These are phyloP conservation scores for Darevskia mixta DNA, from an alignment of 2,797 vertebrate genomes.

Conservation along the genomic window DNA sequence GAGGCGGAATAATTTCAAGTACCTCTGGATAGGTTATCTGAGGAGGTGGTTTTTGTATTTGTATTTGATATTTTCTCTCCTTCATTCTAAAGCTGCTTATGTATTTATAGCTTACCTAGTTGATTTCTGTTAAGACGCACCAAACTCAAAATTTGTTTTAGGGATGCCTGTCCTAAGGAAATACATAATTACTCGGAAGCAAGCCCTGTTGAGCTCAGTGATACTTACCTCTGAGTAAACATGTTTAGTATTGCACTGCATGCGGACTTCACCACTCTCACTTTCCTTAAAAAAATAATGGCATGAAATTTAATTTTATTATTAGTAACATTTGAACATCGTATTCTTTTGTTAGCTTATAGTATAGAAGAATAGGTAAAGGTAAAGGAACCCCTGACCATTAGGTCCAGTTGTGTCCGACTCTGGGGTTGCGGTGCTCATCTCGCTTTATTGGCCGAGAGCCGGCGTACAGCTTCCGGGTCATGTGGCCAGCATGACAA, in stretches of 20 bases:
- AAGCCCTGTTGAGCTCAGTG: background rate
- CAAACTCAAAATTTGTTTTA: background rate
- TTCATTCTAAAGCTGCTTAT: background rate
- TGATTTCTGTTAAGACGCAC: background rate
- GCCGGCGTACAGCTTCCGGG: too few relatives aligned
- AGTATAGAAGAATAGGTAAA: background rate
- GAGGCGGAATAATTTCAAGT: background rate
- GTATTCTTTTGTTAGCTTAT: background rate
- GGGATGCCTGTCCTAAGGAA: slow-evolving; percentile 26
- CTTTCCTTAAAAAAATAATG: background rate
- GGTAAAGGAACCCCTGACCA: too few relatives aligned
- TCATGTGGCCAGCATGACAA: too few relatives aligned
- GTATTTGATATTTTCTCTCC: background rate
- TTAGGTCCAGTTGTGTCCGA: too few relatives aligned
- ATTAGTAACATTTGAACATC: background rate
- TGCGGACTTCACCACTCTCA: background rate
- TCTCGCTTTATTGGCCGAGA: too few relatives aligned
- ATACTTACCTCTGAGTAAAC: background rate
- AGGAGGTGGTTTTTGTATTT: slow-evolving; percentile 19
- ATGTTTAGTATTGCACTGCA: slow-evolving; percentile 11
- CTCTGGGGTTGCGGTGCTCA: too few relatives aligned
- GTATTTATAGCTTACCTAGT: background rate
- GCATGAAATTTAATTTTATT: slow-evolving; percentile 13
- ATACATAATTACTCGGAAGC: background rate
- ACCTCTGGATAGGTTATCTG: background rate